Evolutionary conservation across 2,797 vertebrate species (phyloP).

Genomic region (Antrozous pallidus): DNA sequence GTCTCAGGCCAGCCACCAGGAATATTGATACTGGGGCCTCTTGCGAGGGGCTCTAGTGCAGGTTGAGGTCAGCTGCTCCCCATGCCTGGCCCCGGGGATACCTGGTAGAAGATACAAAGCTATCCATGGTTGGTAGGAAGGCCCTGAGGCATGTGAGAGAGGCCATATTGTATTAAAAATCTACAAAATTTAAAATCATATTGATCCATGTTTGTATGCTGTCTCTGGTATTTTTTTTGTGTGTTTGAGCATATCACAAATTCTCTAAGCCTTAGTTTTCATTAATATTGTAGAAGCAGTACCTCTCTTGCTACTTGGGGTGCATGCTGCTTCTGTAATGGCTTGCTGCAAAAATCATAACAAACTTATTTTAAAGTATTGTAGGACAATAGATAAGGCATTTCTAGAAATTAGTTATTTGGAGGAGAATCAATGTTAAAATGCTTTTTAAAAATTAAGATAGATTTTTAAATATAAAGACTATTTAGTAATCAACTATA

Average conservation of each 20-base stretch:
- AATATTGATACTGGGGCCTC: background rate
- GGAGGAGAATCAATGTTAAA: background rate
- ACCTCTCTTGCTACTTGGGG: background rate
- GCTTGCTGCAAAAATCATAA: background rate
- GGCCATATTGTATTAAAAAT: background rate
- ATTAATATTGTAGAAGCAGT: background rate
- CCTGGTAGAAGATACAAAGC: background rate
- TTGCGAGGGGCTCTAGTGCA: background rate
- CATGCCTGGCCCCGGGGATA: background rate
- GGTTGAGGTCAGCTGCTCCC: background rate
- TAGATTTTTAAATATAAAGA: constrained; percentile 20
- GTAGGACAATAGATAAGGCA: background rate
- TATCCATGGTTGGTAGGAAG: background rate
- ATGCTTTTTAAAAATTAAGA: background rate
- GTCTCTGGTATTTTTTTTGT: background rate
- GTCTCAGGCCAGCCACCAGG: background rate
- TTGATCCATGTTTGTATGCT: background rate
- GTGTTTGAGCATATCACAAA: background rate
- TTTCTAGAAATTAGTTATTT: constrained; percentile 41
- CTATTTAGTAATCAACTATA: constrained; percentile 1
- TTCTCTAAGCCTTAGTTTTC: constrained; percentile 19
- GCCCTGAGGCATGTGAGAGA: background rate
- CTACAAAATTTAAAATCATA: constrained; percentile 8
- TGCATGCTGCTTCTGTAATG: background rate
- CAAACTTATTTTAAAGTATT: background rate